Evolutionary conservation across 2,888 invertebrate genomes (phyloP).

Genomic region (Sympetrum striolatum): DNA sequence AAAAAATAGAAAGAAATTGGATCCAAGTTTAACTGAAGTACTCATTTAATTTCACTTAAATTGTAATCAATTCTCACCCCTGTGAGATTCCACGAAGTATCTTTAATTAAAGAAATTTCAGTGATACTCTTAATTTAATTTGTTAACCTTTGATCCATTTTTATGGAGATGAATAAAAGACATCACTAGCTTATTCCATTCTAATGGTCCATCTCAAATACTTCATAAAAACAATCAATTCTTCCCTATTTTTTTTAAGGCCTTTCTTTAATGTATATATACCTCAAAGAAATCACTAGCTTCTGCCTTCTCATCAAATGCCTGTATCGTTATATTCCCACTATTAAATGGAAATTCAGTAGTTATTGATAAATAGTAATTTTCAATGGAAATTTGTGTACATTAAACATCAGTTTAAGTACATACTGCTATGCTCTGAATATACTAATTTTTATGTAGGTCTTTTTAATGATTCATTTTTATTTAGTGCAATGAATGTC

Average conservation of each 20-base stretch:
- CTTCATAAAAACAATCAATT: neutral
- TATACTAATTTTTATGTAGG: neutral
- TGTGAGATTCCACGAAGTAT: neutral
- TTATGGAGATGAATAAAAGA: neutral
- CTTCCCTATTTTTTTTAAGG: slow-evolving; percentile 1
- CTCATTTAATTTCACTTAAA: neutral
- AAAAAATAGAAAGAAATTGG: neutral
- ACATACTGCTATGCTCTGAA: slow-evolving; percentile 7
- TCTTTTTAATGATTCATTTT: neutral
- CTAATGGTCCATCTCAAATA: neutral
- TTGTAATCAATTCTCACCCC: neutral
- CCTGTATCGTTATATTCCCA: neutral
- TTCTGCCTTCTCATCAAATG: neutral
- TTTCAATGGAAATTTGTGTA: slow-evolving; percentile 18
- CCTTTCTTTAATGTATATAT: slow-evolving; percentile 7
- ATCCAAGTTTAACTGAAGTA: neutral
- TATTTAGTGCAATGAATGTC: slow-evolving; percentile 20
- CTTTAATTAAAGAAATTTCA: neutral
- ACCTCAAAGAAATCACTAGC: neutral
- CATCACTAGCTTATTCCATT: neutral
- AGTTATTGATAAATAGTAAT: slow-evolving; percentile 10
- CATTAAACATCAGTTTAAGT: neutral
- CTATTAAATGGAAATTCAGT: slow-evolving; percentile 1
- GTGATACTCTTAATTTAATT: neutral
- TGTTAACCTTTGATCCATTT: neutral